Percentiles rank a stretch among this genome's conserved stretches.
Conservation (phyloP, 2,113 vertebrate genomes). For the Geococcyx californianus region DNA sequence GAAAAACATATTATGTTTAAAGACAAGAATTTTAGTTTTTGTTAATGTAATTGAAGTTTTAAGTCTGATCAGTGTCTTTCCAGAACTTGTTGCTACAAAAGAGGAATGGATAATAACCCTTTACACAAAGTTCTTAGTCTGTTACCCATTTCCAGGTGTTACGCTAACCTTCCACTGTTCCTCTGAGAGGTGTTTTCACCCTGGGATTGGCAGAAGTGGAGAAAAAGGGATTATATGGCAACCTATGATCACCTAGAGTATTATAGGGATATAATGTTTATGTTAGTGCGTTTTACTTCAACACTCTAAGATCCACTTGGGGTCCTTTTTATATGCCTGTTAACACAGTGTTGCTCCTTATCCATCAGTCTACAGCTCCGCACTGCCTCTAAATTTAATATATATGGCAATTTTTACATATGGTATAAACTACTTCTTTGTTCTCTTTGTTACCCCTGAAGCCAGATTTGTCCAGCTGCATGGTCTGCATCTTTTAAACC, state of each 20-base stretch:
- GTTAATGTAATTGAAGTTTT: background rate
- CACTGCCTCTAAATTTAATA: background rate
- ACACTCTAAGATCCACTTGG: background rate
- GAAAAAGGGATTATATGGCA: accelerated
- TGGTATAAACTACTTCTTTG: background rate
- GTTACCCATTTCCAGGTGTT: background rate
- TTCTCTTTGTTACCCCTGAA: background rate
- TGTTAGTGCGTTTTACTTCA: background rate
- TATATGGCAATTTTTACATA: background rate
- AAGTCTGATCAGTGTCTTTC: background rate
- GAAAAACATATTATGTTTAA: background rate
- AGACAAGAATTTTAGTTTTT: background rate
- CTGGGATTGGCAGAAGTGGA: background rate
- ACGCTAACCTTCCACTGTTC: background rate
- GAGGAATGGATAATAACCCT: background rate
- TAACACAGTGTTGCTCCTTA: background rate
- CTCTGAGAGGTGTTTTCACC: background rate
- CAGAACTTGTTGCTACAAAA: background rate
- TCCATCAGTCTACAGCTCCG: background rate
- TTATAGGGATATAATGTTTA: background rate
- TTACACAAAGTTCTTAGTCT: background rate
- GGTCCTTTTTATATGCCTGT: background rate
- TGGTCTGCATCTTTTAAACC: background rate
- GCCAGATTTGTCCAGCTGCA: background rate
- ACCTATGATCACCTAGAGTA: background rate